Percentiles rank a stretch among this genome's conserved stretches.
Conservation (phyloP, 1,140 invertebrate genomes). For the Anagrus nilaparvatae region DNA sequence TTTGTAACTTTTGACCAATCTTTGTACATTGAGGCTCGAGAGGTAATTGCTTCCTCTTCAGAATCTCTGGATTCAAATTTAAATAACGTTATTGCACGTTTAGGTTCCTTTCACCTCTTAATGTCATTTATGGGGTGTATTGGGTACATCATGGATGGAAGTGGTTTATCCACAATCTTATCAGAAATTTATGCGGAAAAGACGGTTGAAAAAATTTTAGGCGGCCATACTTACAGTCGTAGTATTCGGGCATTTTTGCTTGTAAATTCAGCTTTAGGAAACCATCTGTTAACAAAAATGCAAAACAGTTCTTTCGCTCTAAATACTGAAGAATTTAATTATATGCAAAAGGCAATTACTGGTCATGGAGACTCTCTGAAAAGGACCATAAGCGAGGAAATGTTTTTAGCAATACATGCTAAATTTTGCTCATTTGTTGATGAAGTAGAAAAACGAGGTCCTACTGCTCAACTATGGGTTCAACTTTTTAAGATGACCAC, state of each 20-base stretch:
- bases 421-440: conserved; percentile 1
- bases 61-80: conserved; percentile 18
- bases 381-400: not conserved
- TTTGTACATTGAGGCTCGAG: conserved; percentile 17
- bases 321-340: not conserved
- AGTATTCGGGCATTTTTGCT: conserved; percentile 24
- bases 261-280: conserved; percentile 15
- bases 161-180: conserved; percentile 30
- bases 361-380: not conserved
- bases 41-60: conserved; percentile 16
- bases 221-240: conserved; percentile 26
- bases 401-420: not conserved
- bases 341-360: not conserved
- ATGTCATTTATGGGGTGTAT: conserved; percentile 23
- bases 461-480: conserved; percentile 34
- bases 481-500: conserved; percentile 37
- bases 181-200: conserved; percentile 21
- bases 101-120: conserved; percentile 23
- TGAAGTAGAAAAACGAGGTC: conserved; percentile 21
- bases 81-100: conserved; percentile 13
- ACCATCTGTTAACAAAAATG: conserved; percentile 14
- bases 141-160: conserved; percentile 29
- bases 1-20: conserved; percentile 29
- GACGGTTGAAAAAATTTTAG: conserved; percentile 29
- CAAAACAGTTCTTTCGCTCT: not conserved